Percentiles rank a stretch among this genome's conserved stretches.
Conservation (phyloP, 2,113 vertebrate species). For the Mobula hypostoma region DNA sequence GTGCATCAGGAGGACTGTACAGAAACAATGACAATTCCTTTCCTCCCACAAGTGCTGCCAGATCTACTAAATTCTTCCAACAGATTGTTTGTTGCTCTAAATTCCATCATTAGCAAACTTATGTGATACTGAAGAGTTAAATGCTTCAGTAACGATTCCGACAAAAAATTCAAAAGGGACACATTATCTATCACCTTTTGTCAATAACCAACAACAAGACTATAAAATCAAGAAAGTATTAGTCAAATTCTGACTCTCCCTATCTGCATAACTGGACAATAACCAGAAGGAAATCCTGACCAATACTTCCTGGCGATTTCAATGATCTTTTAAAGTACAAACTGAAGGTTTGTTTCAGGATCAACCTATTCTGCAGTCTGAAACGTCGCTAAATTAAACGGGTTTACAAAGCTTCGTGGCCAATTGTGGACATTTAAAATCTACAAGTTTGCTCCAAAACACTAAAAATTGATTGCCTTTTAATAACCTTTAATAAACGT, state of each 20-base stretch:
- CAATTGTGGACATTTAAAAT: neutral
- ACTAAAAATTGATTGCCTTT: neutral
- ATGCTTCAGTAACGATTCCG: neutral
- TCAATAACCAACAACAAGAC: neutral
- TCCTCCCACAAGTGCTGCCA: too few species aligned
- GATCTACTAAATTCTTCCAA: too few species aligned
- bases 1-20: too few species aligned
- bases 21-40: too few species aligned
- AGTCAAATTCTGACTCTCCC: neutral
- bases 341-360: neutral
- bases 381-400: neutral
- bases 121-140: neutral
- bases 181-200: neutral
- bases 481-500: neutral
- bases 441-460: neutral
- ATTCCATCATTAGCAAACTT: too few species aligned
- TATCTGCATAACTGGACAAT: neutral
- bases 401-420: neutral
- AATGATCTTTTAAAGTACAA: neutral
- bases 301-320: too few species aligned
- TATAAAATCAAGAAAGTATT: neutral
- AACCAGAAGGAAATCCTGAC: neutral
- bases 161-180: neutral
- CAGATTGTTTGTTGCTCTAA: too few species aligned
- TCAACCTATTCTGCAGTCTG: neutral